Base-by-base conservation (phyloP, 2,888 invertebrate genomes). In the Thymelicus lineola region DNA sequence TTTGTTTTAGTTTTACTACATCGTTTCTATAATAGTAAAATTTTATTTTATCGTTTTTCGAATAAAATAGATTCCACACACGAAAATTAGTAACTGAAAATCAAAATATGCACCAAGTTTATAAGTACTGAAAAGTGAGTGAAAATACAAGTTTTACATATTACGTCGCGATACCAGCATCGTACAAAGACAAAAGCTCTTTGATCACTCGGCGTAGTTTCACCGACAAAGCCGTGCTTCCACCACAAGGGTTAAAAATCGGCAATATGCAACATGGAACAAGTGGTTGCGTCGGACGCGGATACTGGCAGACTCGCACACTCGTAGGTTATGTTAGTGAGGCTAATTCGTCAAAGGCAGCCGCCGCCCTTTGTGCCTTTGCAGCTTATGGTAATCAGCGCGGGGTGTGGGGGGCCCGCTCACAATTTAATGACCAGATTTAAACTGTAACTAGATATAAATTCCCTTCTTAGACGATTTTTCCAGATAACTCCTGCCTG, bases 341-440 rank as follows among this genome's bases (percentile, higher is more conserved):
- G 83, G 86, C 86, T 91, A 92, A 92, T 92, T 92, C 90, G 89
- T 91, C 92, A 92, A 92, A 92, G 92, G 90, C 85, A 80, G 79
- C 70, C 80, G 79, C 82, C 82, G 80, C 86, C 88, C 90, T 91
- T 91, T 92, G 91, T 91, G 82, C 84, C 82, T 55, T 55, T 55
- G 28, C 55, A 83, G 90, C 89, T 90, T 90, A 90, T 89, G 89
- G 90, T 91, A 92, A 92, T 92, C 89, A 91, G 83, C 83, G 85
- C 76, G 80, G 82, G 80, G 79, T 79, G 79, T 76, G 80, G 82
- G 80, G 79, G 78, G 79, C 77, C 76, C 79, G 79, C 77, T 78
- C 78, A 75, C 80, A 85, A 83, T 85, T 83, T 86, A 86, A 86
- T 84, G 81, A 85, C 79, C 80, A 76, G 82, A 85, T 86, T 85